Evolutionary conservation across 2,888 invertebrate species (phyloP).

Genomic region (Nesidiocoris tenuis): DNA sequence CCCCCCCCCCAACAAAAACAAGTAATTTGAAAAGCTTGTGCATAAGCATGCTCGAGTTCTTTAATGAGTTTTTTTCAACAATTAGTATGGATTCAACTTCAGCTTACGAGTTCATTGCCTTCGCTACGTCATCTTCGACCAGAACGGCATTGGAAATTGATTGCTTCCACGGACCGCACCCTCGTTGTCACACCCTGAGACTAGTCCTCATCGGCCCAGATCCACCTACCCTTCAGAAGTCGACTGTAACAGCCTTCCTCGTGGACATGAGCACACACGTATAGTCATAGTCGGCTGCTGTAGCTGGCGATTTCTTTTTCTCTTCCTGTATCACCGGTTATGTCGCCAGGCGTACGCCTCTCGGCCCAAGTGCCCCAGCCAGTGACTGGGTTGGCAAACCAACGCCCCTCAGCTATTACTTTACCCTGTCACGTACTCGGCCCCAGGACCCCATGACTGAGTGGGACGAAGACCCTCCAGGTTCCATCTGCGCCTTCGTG

Average conservation of each 20-base stretch:
- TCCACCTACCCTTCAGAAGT: neutral
- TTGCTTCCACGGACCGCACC: neutral
- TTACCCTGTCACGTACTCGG: neutral
- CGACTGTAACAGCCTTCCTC: neutral
- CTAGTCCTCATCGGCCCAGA: neutral
- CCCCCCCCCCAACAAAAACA: too few species aligned
- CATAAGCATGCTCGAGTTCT: too few species aligned
- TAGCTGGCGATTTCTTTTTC: slow-evolving; percentile 1
- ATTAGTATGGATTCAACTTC: too few species aligned
- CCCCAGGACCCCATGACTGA: neutral
- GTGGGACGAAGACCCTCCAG: neutral
- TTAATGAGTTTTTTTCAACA: too few species aligned
- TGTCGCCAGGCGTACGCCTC: slow-evolving; percentile 2
- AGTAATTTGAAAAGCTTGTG: too few species aligned
- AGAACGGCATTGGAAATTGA: neutral
- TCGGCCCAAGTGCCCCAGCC: neutral
- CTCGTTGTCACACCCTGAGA: neutral
- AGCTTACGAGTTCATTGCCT: neutral
- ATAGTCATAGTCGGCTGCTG: neutral
- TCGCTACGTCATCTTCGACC: neutral
- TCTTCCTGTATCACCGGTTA: slow-evolving; percentile 11
- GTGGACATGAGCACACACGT: neutral
- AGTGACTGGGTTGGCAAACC: neutral
- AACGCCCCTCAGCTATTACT: neutral
- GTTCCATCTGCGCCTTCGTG: too few species aligned